These are phyloP conservation scores for Danionella dracula DNA, from an alignment of 2,797 vertebrate genomes.

Conservation along the genomic window DNA sequence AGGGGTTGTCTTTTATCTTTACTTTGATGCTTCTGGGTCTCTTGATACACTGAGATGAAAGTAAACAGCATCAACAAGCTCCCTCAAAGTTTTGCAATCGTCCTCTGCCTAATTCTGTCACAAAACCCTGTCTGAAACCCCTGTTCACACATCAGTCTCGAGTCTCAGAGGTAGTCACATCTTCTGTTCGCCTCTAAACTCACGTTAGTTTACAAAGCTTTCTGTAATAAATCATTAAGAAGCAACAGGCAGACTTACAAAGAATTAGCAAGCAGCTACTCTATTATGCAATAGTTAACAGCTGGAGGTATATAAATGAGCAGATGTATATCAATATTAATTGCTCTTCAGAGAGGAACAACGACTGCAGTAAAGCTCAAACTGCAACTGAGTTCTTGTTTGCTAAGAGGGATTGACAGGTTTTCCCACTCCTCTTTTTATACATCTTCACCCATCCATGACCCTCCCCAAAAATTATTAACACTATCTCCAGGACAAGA, in stretches of 20 bases:
- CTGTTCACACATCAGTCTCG: background rate
- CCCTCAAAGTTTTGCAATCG: background rate
- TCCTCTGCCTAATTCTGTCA: conserved; percentile 3
- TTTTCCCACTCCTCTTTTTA: background rate
- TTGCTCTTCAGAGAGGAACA: conserved; percentile 8
- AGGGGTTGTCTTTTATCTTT: too few species aligned
- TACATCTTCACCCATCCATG: background rate
- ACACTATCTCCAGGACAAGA: conserved; percentile 31
- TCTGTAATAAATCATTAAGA: conserved; percentile 9
- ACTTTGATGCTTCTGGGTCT: too few species aligned
- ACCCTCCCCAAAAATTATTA: conserved; percentile 14
- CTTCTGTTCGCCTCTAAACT: background rate
- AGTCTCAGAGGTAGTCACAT: background rate
- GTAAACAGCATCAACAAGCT: background rate
- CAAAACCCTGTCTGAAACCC: background rate
- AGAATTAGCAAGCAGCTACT: conserved; percentile 8
- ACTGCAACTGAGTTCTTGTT: background rate
- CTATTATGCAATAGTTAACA: background rate
- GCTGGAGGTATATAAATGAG: background rate
- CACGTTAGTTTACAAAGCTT: background rate
- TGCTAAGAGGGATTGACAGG: background rate
- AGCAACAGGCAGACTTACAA: background rate
- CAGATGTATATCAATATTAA: conserved; percentile 17
- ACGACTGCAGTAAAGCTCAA: background rate
- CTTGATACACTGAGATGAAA: too few species aligned